Base-by-base conservation (phyloP, 1,140 invertebrate species). In the Drosophila mojavensis region DNA sequence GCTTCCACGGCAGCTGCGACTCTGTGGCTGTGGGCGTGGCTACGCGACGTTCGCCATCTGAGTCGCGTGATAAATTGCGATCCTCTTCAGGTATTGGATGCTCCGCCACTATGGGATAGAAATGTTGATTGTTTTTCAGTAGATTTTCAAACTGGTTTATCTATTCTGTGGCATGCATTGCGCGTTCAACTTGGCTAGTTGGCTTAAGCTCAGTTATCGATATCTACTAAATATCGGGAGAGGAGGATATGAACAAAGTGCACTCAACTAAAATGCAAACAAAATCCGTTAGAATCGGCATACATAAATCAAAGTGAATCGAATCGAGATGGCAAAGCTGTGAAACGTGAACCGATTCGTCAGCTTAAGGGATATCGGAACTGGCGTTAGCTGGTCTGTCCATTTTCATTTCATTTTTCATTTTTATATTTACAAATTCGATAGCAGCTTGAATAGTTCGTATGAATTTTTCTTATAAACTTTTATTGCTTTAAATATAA, bases 1-100 rank as follows among this genome's bases (percentile, higher is more conserved):
- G 94, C 93, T 97, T 97, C 97, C 97, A 98, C 7, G 97, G 97
- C 78, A 98, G 93, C 93, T 97, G 95, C 11, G 95, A 96, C 93
- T 97, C 97, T 2, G 96, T 96, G 3, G 96, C 96, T 9, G 97
- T 97, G 15, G 96, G 96, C 20, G 96, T 97, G 26, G 96, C 96
- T 28, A 96, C 96, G n/a, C 96, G 94, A 58, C 91, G 59, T 62
- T 92, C 91, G 15, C 89, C 81, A 72, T 92, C 91, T 43, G 91
- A 92, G 62, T 92, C 91, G 17, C 91, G 90, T 3, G 84, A 86
- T 17, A 90, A 43, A 78, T 91, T 86, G 30, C 86, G 85, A 81
- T 92, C 91, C 58, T 92, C 91, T 53, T 92, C 91, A 20, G 86
- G 89, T 68, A 92, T 92, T 5, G 91, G 86, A 78, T 90, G 74